Evolutionary conservation across 2,797 vertebrate species (phyloP).

Genomic region (Mormyrus proboscirostris): DNA sequence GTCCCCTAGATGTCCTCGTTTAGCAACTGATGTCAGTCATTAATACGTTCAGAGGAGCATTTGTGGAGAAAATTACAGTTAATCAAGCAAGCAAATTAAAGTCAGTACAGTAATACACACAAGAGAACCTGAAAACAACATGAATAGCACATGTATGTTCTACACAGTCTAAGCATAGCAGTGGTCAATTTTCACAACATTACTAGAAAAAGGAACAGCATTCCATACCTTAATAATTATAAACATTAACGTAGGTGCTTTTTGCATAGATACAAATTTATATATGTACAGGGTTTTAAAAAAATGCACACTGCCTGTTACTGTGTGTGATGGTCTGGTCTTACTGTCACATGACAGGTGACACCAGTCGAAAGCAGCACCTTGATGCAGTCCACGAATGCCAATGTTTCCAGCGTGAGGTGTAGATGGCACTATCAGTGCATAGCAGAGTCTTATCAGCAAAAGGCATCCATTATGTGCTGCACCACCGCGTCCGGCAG

Average conservation of each 20-base stretch:
- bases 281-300: background rate
- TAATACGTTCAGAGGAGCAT: background rate
- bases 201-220: background rate
- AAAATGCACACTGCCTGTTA: background rate
- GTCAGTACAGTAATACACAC: background rate
- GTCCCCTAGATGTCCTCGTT: conserved; percentile 65
- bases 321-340: background rate
- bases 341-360: background rate
- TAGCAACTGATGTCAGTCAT: conserved; percentile 47
- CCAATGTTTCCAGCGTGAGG: background rate
- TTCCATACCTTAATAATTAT: background rate
- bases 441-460: background rate
- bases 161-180: background rate
- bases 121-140: background rate
- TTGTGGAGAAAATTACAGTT: background rate
- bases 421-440: conserved; percentile 1
- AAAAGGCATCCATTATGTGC: background rate
- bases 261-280: background rate
- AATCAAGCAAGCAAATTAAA: background rate
- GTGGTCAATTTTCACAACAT: background rate
- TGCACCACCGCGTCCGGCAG: background rate
- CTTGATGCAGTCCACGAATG: background rate
- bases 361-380: background rate
- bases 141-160: background rate
- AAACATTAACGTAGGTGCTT: background rate